Evolutionary conservation across 35 echinoderm and acorn worm genomes (phyloP).

Genomic region (Diadema setosum): DNA sequence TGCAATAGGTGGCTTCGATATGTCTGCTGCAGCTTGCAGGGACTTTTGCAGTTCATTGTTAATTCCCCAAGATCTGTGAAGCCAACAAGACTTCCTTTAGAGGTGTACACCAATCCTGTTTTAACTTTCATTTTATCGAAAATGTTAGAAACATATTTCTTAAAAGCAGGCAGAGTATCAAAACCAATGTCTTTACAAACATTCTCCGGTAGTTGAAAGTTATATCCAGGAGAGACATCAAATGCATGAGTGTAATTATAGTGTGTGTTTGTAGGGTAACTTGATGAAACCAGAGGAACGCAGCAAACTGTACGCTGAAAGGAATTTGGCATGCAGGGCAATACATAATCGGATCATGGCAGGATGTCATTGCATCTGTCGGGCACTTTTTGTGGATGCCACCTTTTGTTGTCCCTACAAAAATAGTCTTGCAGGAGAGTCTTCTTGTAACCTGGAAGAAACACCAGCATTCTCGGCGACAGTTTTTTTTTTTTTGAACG

Average conservation of each 20-base stretch:
- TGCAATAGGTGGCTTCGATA: not conserved
- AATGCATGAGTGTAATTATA: not conserved
- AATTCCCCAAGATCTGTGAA: slow-evolving; percentile 47
- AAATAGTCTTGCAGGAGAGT: not conserved
- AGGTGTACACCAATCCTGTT: not conserved
- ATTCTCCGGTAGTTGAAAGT: not conserved
- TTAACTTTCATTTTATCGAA: not conserved
- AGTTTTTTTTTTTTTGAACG: not conserved
- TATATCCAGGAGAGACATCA: not conserved
- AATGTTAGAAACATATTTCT: slow-evolving; percentile 13
- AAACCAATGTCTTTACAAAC: not conserved
- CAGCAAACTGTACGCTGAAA: slow-evolving; percentile 28
- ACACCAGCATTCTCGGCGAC: not conserved
- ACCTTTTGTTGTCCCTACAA: slow-evolving; percentile 40
- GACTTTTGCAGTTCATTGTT: slow-evolving; percentile 9
- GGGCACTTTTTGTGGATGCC: not conserved
- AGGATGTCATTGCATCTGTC: slow-evolving; percentile 51
- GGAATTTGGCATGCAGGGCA: slow-evolving; percentile 35
- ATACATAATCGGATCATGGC: slow-evolving; percentile 45
- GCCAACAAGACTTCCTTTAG: slow-evolving; percentile 13
- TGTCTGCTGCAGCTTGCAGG: not conserved
- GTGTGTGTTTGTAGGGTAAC: not conserved
- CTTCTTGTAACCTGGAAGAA: not conserved
- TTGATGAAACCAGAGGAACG: slow-evolving; percentile 11
- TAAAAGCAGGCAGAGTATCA: not conserved